Base-by-base conservation (phyloP, 2,797 vertebrate species). In the Sebastes iracundus region DNA sequence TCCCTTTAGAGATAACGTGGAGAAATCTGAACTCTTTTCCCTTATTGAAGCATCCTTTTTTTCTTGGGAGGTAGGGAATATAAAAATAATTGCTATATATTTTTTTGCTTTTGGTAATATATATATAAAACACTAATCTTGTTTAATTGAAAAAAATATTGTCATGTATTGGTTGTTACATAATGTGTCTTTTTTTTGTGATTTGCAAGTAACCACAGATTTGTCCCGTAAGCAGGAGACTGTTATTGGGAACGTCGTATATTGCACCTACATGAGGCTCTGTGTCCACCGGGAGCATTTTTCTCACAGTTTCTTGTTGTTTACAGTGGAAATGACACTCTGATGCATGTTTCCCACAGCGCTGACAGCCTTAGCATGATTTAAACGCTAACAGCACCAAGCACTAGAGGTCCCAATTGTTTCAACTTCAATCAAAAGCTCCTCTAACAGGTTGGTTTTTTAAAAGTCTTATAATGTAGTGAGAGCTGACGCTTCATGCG, bases 61-160 rank as follows among this genome's bases (percentile, higher is more conserved):
- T 77, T 79, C 52, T 68, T 27, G 46, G 62, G 72, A 62, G 61
- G 75, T 83, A 81, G 61, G 71, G 53, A 69, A 81, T 71, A 71
- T 69, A 71, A 87, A 87, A 87, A 72, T 77, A 67, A 81, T 71
- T 70, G 72, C 85, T 84, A 79, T 77, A 84, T 88, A 79, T 83
- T 66, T 88, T 81, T 84, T 88, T 89, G 77, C 79, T 77, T 93
- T 92, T 89, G 74, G 70, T 89, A 86, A 38, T 38, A 38, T 38
- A 90, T 62, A 78, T 62, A 58, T 79, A 77, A 74, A 82, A 86
- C 78, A 80, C 71, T 81, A 72, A 80, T 87, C 75, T 81, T 83
- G 82, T 91, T 85, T 78, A 64, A 87, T 78, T 85, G 55, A 85
- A 79, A 85, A 80, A 23, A 67, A 79, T 87, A 70, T 79, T 78